These are phyloP conservation scores for Leucosticte australis DNA, from an alignment of 2,113 vertebrate genomes.

Conservation along the genomic window DNA sequence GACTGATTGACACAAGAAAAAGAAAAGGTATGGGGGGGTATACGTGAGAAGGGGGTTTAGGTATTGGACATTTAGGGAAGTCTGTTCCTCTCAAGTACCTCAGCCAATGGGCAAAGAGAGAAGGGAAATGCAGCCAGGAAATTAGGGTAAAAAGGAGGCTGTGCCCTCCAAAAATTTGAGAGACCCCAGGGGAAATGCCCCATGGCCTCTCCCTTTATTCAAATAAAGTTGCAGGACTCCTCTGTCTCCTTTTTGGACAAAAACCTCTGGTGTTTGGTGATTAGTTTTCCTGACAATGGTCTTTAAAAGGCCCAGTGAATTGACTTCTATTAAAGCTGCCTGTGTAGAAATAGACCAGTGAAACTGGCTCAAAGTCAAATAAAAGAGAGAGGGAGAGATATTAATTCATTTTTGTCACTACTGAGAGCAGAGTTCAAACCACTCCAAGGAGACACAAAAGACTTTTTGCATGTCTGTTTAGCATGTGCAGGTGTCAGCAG, in stretches of 20 bases:
- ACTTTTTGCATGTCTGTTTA: neutral
- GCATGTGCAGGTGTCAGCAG: constrained; percentile 6
- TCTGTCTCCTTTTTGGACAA: neutral
- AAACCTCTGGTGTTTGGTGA: neutral
- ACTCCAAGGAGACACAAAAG: neutral
- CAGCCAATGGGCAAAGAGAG: neutral
- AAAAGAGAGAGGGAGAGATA: neutral
- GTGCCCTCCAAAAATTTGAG: neutral
- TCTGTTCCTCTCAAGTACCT: neutral
- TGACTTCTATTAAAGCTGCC: neutral
- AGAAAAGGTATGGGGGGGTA: neutral
- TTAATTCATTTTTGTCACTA: constrained; percentile 9
- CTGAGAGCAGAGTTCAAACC: neutral
- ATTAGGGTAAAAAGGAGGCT: neutral
- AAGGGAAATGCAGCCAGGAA: neutral
- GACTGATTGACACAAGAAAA: neutral
- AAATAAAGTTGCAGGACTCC: neutral
- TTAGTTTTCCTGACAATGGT: neutral
- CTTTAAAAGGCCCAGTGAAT: neutral
- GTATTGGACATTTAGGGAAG: neutral
- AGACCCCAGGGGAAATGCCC: neutral
- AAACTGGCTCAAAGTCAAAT: neutral
- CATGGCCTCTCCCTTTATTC: neutral
- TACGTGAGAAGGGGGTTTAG: neutral
- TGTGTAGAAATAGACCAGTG: neutral